Base-by-base conservation (phyloP, 2,888 invertebrate species). In the Ormyrus nitidulus region DNA sequence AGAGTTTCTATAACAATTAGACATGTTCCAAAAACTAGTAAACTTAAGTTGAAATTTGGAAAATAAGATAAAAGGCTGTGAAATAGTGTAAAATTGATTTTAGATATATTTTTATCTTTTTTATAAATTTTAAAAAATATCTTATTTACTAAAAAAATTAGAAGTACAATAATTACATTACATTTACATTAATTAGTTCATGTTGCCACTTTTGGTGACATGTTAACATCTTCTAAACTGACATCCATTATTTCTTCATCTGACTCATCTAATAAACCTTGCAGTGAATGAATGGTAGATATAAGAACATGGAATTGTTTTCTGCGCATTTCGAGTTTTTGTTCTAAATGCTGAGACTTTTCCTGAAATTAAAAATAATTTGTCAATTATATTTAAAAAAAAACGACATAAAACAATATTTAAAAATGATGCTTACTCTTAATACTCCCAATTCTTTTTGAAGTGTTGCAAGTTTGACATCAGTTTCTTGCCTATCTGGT, bases 221-320 rank as follows among this genome's bases (percentile, higher is more conserved):
- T 82, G 5, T 84, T 76, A 46, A 85, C 83, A 76, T 88, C 87
- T 84, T 93, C 92, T 48, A 92, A 86, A 75, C 92, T 92, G 5
- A 91, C 91, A 83, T 92, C 92, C 87, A 92, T 92, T 77, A 92
- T 89, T 85, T 92, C 92, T 79, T 94, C 94, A 58, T 93, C 93
- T 1, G 93, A 92, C 86, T 96, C 95, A 83, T 96, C 96, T 53
- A 97, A 89, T 88, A 96, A 93, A 44, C 94, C 94, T 89, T 96
- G 95, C 71, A 98, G 91, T 86, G 97, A 96, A 89, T 96, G 96
- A 84, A 97, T 96, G 13, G 97, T 95, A 56, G 96, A 95, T 84
- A 97, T 95, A 54, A 98, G 91, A 8, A 98, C 96, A 89, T 96
- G 95, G 86, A 98, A 97, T 88, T 98, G 97, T 91, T 98, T 98